Conservation (phyloP, 2,888 invertebrate genomes). For the Melinaea menophilus region DNA sequence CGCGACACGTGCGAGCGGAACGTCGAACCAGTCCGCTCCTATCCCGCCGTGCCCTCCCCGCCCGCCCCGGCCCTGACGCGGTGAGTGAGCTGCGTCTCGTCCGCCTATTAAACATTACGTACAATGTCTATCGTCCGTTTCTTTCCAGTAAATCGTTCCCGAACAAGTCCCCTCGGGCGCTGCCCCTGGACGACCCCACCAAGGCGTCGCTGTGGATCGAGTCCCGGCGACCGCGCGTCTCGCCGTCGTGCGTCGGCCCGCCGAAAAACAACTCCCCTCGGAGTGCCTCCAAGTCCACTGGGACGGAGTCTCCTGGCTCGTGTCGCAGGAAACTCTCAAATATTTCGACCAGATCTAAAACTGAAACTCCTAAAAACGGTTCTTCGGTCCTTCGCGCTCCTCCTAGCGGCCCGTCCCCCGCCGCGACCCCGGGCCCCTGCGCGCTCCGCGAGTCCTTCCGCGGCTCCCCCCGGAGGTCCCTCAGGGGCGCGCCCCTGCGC, state of each 20-base stretch:
- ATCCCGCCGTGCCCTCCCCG: conserved; percentile 6
- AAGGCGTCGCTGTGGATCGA: conserved; percentile 64
- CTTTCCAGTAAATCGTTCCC: background rate
- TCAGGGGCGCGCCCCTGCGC: conserved; percentile 45
- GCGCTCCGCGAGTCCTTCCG: background rate
- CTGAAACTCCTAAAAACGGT: background rate
- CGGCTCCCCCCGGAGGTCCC: background rate
- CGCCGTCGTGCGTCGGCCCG: background rate
- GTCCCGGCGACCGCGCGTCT: conserved; percentile 48
- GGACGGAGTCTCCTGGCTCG: background rate
- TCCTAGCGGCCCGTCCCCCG: too few species aligned
- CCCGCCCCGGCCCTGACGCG: background rate
- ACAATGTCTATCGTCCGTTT: background rate
- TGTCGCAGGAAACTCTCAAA: conserved; percentile 6
- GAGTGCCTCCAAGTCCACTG: background rate
- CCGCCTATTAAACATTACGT: background rate
- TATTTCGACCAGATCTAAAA: background rate
- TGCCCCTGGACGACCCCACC: conserved; percentile 35
- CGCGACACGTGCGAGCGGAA: conserved; percentile 46
- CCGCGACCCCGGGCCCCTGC: too few species aligned
- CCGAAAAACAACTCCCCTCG: background rate
- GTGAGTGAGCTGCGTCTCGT: too few species aligned
- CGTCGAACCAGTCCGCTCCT: conserved; percentile 39
- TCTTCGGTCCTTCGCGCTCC: background rate
- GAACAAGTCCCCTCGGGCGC: conserved; percentile 3